Conservation (phyloP, 2,888 invertebrate species). For the Lochmaea capreae region DNA sequence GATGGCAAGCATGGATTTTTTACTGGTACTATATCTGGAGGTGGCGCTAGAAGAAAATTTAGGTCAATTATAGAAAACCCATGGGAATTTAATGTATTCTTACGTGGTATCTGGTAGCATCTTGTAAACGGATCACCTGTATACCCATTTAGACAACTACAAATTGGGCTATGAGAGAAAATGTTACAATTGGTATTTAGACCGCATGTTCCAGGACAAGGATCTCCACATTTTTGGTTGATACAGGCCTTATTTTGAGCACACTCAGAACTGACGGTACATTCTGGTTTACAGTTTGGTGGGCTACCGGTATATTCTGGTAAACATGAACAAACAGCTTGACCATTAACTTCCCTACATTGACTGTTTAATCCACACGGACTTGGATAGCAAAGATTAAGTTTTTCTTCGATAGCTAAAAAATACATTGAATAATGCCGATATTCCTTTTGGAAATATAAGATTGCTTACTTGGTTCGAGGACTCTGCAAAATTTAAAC, state of each 20-base stretch:
- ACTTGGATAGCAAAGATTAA: constrained; percentile 78
- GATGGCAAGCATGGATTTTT: constrained; percentile 81
- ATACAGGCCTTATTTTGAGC: constrained; percentile 82
- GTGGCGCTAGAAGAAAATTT: constrained; percentile 49
- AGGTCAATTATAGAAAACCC: not conserved
- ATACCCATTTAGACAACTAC: constrained; percentile 78
- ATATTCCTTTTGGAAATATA: not conserved
- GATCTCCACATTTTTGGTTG: constrained; percentile 84
- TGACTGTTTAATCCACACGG: constrained; percentile 87
- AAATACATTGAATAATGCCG: constrained; percentile 12
- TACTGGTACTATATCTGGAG: constrained; percentile 56
- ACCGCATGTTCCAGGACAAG: constrained; percentile 85
- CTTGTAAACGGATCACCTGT: constrained; percentile 86
- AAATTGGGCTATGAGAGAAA: constrained; percentile 85
- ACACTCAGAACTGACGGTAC: constrained; percentile 85
- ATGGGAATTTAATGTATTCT: constrained; percentile 39
- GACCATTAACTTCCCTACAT: constrained; percentile 78
- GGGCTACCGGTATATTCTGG: constrained; percentile 79
- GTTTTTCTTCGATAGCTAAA: constrained; percentile 52
- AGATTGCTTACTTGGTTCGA: constrained; percentile 48
- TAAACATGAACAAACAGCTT: constrained; percentile 83
- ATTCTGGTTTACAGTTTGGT: constrained; percentile 86
- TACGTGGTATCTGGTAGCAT: constrained; percentile 71
- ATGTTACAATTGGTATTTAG: constrained; percentile 82
- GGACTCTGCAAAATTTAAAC: constrained; percentile 72